Evolutionary conservation across 2,888 invertebrate genomes (phyloP).

Genomic region (Cephus pygmeus): DNA sequence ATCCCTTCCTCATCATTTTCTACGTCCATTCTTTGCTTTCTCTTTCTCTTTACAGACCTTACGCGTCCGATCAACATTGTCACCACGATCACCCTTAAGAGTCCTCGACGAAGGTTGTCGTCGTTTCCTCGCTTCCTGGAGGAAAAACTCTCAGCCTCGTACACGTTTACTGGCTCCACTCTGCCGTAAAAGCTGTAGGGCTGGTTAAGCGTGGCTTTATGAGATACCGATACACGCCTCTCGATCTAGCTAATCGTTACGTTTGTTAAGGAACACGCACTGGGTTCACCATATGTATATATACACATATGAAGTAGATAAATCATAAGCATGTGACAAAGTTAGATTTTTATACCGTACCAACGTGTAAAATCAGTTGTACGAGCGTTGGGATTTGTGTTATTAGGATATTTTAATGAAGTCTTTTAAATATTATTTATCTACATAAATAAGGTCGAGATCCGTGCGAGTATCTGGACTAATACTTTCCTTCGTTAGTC

Average conservation of each 20-base stretch:
- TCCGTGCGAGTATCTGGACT: neutral
- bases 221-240: neutral
- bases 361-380: too few relatives aligned
- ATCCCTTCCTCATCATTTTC: neutral
- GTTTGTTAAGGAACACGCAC: neutral
- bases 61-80: neutral
- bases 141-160: neutral
- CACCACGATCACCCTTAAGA: neutral
- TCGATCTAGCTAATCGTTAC: neutral
- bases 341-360: too few relatives aligned
- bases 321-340: too few relatives aligned
- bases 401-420: neutral
- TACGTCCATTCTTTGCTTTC: neutral
- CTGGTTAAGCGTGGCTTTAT: neutral
- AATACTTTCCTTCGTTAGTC: neutral
- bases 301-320: too few relatives aligned
- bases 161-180: neutral
- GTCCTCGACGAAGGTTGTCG: neutral
- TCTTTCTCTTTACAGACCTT: neutral
- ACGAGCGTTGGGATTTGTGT: neutral
- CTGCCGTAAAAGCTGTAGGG: neutral
- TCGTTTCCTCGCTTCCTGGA: neutral
- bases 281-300: neutral
- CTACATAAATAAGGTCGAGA: neutral
- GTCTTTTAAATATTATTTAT: too few relatives aligned